Evolutionary conservation across 2,113 vertebrate species (phyloP), one percentile per base, ranked within the genome.

Genomic region (Acinonyx jubatus): DNA sequence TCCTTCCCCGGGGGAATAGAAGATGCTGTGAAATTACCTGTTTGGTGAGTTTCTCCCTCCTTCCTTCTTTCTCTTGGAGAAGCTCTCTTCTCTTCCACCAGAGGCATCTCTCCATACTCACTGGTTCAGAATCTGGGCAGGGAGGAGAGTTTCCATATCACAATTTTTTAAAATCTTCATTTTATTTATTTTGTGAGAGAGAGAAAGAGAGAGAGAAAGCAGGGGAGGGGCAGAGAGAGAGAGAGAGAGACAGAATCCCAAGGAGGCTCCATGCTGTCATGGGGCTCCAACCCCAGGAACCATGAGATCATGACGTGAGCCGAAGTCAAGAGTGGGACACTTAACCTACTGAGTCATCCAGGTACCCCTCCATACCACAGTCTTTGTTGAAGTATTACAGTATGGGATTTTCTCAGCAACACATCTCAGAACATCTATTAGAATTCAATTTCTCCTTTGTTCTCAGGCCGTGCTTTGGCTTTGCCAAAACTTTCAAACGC

Each of bases 401-500:
- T n/a, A 29, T 13, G 15, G 57, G 73, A 33, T 65, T 82, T 92
- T 66, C 87, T 82, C 50, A 94, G 85, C 15, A 81, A 3, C 41
- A 0, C 36, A n/a, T 79, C 52, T 89, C 68, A 74, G 52, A 78
- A 91, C 36, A 68, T 57, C 63, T 33, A 14, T 90, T 74, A 80
- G 74, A 87, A 87, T 92, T 89, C 31, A 83, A 1, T 76, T 83
- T 97, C 41, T 76, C 48, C 48, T 90, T 93, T 96, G 92, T 50
- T 92, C 68, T 57, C 63, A 83, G 65, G 87, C 65, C 14, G n/a
- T 33, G 74, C 36, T 65, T 94, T 48, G 7, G 63, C 29, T 52
- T 38, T 79, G 80, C 81, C 84, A 50, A 57, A 93, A 91, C 68
- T 88, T 92, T 88, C 65, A 96, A 87, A 92, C 81, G 88, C 66